These are phyloP conservation scores for Charaxes varanes DNA, from an alignment of 1,140 invertebrate genomes.

Conservation along the genomic window DNA sequence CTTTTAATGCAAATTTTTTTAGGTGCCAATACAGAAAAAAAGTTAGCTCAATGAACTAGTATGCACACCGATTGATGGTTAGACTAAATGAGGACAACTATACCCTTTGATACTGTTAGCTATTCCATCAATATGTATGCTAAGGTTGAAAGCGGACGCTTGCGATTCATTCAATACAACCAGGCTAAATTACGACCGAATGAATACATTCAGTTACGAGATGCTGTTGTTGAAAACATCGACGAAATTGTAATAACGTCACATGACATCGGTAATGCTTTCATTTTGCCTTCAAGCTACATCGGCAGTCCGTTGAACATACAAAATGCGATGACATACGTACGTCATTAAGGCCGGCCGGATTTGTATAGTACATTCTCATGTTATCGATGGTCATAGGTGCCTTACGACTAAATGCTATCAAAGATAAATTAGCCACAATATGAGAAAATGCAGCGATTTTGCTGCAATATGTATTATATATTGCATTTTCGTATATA, in stretches of 20 bases:
- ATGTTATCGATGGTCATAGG: no score
- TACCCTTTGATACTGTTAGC: slow-evolving; percentile 36
- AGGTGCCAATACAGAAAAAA: no score
- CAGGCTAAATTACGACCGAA: slow-evolving; percentile 37
- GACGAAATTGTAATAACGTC: slow-evolving; percentile 11
- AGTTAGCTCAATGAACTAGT: slow-evolving; percentile 18
- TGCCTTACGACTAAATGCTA: no score
- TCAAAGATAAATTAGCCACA: no score
- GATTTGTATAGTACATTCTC: no score
- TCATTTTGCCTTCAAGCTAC: slow-evolving; percentile 36
- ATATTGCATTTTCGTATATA: no score
- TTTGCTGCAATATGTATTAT: no score
- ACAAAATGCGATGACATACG: slow-evolving; percentile 33
- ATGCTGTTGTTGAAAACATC: slow-evolving; percentile 19
- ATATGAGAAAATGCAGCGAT: no score
- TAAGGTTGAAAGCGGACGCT: slow-evolving; percentile 41
- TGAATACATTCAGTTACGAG: slow-evolving; percentile 24
- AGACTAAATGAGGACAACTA: slow-evolving; percentile 31
- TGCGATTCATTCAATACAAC: slow-evolving; percentile 42
- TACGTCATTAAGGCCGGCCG: slow-evolving; percentile 8
- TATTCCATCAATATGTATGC: slow-evolving; percentile 48
- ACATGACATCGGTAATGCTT: slow-evolving; percentile 12
- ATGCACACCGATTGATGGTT: slow-evolving; percentile 26
- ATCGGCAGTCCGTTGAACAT: slow-evolving; percentile 40
- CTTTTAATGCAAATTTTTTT: no score